Conservation (phyloP, 2,888 invertebrate species). For the Graphium colonna region DNA sequence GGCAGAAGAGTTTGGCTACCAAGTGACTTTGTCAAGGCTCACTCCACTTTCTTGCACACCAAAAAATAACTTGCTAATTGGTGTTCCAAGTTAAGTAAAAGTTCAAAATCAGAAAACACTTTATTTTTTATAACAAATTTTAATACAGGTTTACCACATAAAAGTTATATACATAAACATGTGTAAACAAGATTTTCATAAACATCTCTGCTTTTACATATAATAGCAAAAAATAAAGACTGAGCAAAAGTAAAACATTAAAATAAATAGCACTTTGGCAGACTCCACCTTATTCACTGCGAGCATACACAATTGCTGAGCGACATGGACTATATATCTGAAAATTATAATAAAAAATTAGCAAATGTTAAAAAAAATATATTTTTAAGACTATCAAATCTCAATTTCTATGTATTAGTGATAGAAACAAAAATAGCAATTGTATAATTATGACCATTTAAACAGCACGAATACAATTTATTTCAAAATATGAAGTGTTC, state of each 20-base stretch:
- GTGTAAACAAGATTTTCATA: neutral
- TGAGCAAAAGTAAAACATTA: constrained; percentile 5
- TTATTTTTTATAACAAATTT: constrained; percentile 29
- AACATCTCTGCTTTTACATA: neutral
- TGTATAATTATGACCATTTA: no score
- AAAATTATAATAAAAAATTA: constrained; percentile 43
- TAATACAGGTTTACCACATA: constrained; percentile 28
- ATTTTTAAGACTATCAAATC: no score
- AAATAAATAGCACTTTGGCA: neutral
- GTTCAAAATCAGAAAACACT: constrained; percentile 12
- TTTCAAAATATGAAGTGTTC: no score
- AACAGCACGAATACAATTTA: no score
- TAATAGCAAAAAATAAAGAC: constrained; percentile 1
- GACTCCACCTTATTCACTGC: constrained; percentile 27
- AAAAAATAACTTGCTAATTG: constrained; percentile 93
- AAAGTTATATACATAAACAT: constrained; percentile 11
- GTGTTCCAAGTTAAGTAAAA: constrained; percentile 52
- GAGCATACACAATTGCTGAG: constrained; percentile 84
- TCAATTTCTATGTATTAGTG: no score
- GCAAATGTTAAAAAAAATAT: constrained; percentile 11
- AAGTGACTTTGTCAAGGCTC: constrained; percentile 86
- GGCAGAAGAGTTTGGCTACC: constrained; percentile 88
- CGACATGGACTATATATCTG: constrained; percentile 88
- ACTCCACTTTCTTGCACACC: constrained; percentile 92
- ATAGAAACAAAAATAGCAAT: no score